Percentiles rank a stretch among this genome's conserved stretches.
These are phyloP conservation scores for Lampris incognitus DNA, from an alignment of 2,113 vertebrate genomes.

Conservation along the genomic window DNA sequence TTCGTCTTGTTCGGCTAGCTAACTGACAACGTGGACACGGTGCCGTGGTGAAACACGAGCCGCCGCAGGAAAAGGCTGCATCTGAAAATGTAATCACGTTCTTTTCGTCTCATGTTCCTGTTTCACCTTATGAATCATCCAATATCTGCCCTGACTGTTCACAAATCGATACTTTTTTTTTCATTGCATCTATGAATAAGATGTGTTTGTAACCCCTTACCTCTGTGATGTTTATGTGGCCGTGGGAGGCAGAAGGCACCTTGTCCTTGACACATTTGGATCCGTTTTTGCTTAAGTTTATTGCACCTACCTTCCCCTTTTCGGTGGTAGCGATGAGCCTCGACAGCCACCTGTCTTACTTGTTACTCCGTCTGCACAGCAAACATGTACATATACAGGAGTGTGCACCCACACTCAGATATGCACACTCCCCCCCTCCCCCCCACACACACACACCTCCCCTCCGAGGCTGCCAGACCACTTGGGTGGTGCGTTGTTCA, in stretches of 20 bases:
- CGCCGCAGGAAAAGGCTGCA: slow-evolving; percentile 6
- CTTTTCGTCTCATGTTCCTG: slow-evolving; percentile 7
- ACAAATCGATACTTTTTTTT: slow-evolving; percentile 23
- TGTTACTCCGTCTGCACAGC: slow-evolving; percentile 30
- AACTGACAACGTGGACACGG: slow-evolving; percentile 16
- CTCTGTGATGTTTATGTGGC: slow-evolving; percentile 27
- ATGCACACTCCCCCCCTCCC: slow-evolving; percentile 21
- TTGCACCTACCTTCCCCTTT: slow-evolving; percentile 18
- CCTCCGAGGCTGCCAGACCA: slow-evolving; percentile 68
- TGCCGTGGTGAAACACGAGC: not conserved
- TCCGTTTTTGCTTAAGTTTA: slow-evolving; percentile 9
- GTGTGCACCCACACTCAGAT: slow-evolving; percentile 15
- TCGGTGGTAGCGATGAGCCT: slow-evolving; percentile 28
- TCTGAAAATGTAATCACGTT: slow-evolving; percentile 11
- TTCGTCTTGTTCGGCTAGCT: slow-evolving; percentile 46
- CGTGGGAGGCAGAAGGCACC: slow-evolving; percentile 24
- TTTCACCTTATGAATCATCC: slow-evolving; percentile 17
- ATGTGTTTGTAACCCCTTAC: slow-evolving; percentile 34
- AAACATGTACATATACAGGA: slow-evolving; percentile 36
- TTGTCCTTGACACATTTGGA: slow-evolving; percentile 14
- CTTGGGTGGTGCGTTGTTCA: slow-evolving; percentile 78
- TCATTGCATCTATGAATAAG: slow-evolving; percentile 10
- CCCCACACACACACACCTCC: slow-evolving; percentile 11
- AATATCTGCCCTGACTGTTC: slow-evolving; percentile 4
- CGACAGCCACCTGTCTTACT: slow-evolving; percentile 39